Conservation (phyloP, 2,113 vertebrate species). For the Ophiodon elongatus region DNA sequence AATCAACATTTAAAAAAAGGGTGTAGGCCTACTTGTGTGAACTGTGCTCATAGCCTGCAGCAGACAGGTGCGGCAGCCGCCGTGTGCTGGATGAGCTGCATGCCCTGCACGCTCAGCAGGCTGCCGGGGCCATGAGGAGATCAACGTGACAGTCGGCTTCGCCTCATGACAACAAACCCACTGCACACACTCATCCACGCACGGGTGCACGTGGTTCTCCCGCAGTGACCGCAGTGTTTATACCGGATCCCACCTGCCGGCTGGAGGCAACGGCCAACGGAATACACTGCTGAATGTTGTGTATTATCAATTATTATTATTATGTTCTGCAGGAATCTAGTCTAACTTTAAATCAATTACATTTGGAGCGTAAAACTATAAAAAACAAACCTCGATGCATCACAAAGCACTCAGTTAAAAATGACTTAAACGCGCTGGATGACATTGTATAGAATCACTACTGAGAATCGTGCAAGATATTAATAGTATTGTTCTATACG, state of each 20-base stretch:
- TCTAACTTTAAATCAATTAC: neutral
- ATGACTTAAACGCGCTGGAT: neutral
- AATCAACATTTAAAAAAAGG: neutral
- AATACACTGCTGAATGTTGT: neutral
- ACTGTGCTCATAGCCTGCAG: conserved; percentile 3
- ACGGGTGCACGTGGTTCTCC: conserved; percentile 59
- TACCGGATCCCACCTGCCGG: neutral
- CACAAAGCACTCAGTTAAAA: neutral
- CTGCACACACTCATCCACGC: conserved; percentile 29
- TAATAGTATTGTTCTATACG: neutral
- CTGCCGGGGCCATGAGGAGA: conserved; percentile 77
- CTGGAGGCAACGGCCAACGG: neutral
- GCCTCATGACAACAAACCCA: conserved; percentile 62
- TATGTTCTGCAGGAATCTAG: neutral
- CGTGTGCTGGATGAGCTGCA: conserved; percentile 54
- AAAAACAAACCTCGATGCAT: neutral
- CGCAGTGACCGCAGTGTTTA: neutral
- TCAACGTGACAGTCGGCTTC: conserved; percentile 81
- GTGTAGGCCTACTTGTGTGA: neutral
- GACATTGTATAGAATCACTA: too few species aligned
- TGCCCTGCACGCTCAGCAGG: conserved; percentile 54
- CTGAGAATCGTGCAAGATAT: too few species aligned
- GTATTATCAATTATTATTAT: neutral
- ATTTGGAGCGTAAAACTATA: neutral
- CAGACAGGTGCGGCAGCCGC: conserved; percentile 60